Base-by-base conservation (phyloP, 2,888 invertebrate species). In the Anagyrus pseudococci region DNA sequence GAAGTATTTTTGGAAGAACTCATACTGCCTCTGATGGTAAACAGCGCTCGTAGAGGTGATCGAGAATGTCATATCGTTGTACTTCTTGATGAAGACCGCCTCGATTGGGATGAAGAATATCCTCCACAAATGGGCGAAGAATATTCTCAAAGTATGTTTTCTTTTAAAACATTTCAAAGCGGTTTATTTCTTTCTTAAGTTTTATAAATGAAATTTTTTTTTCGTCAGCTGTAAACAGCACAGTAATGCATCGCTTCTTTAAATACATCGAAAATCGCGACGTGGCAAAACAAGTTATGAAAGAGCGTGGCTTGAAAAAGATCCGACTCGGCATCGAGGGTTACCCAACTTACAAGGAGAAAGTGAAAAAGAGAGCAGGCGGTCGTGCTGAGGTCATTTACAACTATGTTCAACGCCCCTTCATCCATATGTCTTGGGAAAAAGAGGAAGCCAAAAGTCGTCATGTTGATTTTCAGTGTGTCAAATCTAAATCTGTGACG, bases 41-140 rank as follows among this genome's bases (percentile, higher is more conserved):
- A 90, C 69, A 92, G 92, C 0, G 94, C 94, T 0, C 89, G 96
- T 83, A 86, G 95, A 59, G 99, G 99, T 0, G 99, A 99, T 82
- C 85, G 98, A 7, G 99, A 98, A 81, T 98, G 98, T 80, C 98
- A 99, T 80, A 93, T 99, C 64, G 98, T 98, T 22, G 94, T 96
- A 4, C 84, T 99, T 46, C 83, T 96, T 41, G 98, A 99, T 76
- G 99, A 99, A 73, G 99, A 99, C 81, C 88, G 88, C 3, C 88
- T 92, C 25, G 99, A 99, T 77, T 99, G 99, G 99, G 99, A 99
- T 78, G 96, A 97, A 76, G 94, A 98, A 80, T 98, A 96, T 82
- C 99, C 99, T 0, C 99, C 99, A 0, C 98, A 98, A 83, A 98
- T 98, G 96, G 98, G 98, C 7, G 98, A 98, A 77, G 98, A 99